Evolutionary conservation across 1,140 invertebrate species (phyloP).

Genomic region (Drosophila yakuba): DNA sequence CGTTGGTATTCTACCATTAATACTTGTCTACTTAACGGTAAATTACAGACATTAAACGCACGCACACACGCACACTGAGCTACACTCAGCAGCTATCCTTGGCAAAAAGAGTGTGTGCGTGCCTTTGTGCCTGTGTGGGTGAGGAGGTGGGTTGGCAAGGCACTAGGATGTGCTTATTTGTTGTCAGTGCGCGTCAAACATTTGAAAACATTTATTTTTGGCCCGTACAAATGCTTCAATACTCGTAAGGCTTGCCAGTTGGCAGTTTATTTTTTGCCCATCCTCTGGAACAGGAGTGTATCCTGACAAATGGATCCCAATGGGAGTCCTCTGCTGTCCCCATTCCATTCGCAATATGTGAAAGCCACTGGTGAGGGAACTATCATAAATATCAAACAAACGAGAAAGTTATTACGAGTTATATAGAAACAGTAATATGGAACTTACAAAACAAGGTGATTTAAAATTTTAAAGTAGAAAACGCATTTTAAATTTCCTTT

Average conservation of each 20-base stretch:
- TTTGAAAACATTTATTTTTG: constrained; percentile 83
- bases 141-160: constrained; percentile 8
- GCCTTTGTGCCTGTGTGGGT: constrained; percentile 11
- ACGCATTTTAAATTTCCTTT: no score
- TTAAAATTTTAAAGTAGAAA: no score
- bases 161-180: constrained; percentile 68
- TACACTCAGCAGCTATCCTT: not conserved
- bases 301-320: constrained; percentile 33
- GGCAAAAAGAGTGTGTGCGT: constrained; percentile 48
- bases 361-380: no score
- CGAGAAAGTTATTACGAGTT: no score
- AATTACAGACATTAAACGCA: constrained; percentile 83
- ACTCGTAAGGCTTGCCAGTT: constrained; percentile 51
- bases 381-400: no score
- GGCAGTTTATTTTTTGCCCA: constrained; percentile 51
- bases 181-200: constrained; percentile 82
- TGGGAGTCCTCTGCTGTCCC: constrained; percentile 29
- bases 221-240: constrained; percentile 70
- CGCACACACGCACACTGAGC: constrained; percentile 61
- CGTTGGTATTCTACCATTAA: constrained; percentile 84
- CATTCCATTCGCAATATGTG: constrained; percentile 2
- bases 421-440: no score
- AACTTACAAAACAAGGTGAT: no score
- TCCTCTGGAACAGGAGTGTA: not conserved
- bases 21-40: constrained; percentile 84